Percentiles rank a stretch among this genome's conserved stretches.
Conservation (phyloP, 2,888 invertebrate genomes). For the Salpingus planirostris region DNA sequence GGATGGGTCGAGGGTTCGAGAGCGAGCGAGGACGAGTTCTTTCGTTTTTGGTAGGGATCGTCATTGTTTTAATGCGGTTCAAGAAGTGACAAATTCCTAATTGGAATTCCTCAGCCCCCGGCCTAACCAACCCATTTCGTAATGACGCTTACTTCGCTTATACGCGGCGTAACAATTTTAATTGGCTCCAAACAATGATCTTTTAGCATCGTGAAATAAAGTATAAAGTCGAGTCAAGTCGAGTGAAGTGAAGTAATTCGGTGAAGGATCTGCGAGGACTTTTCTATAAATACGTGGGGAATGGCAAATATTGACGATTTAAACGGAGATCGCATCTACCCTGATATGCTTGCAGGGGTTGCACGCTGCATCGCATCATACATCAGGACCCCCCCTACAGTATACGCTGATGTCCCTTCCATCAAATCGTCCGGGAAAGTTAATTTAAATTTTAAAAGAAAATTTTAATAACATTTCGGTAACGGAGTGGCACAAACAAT, state of each 20-base stretch:
- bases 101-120: slow-evolving; percentile 40
- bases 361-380: too few species aligned
- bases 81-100: slow-evolving; percentile 42
- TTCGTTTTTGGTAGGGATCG: slow-evolving; percentile 22
- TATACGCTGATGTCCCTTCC: slow-evolving; percentile 10
- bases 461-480: slow-evolving; percentile 25
- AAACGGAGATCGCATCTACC: slow-evolving; percentile 14
- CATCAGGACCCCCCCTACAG: neutral
- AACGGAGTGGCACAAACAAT: slow-evolving; percentile 16
- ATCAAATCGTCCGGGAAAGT: slow-evolving; percentile 21
- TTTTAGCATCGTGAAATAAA: slow-evolving; percentile 26
- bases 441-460: slow-evolving; percentile 30
- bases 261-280: slow-evolving; percentile 11
- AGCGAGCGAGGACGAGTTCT: too few species aligned
- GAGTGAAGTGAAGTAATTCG: too few species aligned
- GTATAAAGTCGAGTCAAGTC: too few species aligned
- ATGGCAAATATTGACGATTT: slow-evolving; percentile 15
- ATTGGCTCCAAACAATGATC: slow-evolving; percentile 36
- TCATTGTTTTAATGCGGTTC: slow-evolving; percentile 34
- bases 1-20: too few species aligned
- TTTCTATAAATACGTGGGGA: slow-evolving; percentile 15
- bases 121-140: slow-evolving; percentile 34
- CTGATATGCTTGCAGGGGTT: too few species aligned
- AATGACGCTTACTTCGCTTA: slow-evolving; percentile 36
- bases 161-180: slow-evolving; percentile 36